Evolutionary conservation across 2,797 vertebrate species (phyloP), one percentile per base, ranked within the genome.

Genomic region (Acipenser ruthenus): DNA sequence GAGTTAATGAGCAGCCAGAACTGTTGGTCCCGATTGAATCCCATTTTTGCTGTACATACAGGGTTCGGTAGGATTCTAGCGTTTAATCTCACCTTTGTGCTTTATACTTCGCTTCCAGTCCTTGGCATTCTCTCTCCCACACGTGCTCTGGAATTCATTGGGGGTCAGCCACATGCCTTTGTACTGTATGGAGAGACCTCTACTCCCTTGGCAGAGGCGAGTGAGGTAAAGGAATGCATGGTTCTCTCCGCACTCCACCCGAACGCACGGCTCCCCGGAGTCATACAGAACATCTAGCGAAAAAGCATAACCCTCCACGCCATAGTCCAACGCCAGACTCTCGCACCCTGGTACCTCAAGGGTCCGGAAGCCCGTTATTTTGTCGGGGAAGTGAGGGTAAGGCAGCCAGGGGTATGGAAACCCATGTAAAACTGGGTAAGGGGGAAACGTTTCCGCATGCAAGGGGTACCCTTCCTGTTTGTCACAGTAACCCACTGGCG

Each of bases 131-230:
- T 90, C 88, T n/a, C 88, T 81, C 78, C 88, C 88, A 78, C 88
- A 89, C 76, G 89, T 87, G 68, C 90, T 89, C 79, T 90, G 88
- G 80, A 90, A 90, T 75, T 90, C 88, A 80, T 90, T 90, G 68
- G 88, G 88, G 55, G 88, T 90, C 65, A 90, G 86, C 88, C 88
- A 90, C 79, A 89, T 87, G 50, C 86, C 88, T 70, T 88, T 80
- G 85, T 89, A 86, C 62, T 87, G 87, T 82, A 90, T 89, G 66
- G 88, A 90, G 48, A 88, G 88, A 55, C 88, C 88, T n/a, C 89
- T 90, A 79, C 88, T 90, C 67, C 88, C 88, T 70, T 90, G 88
- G 82, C 88, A 90, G 74, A 90, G 82, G 78, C 87, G 88, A 71
- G 80, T 79, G 79, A 89, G 82, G 80, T 90, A 90, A 70, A 90